phyloP scores from a whole-genome alignment of 1,140 invertebrate genomes.

The Musca domestica region DNA sequence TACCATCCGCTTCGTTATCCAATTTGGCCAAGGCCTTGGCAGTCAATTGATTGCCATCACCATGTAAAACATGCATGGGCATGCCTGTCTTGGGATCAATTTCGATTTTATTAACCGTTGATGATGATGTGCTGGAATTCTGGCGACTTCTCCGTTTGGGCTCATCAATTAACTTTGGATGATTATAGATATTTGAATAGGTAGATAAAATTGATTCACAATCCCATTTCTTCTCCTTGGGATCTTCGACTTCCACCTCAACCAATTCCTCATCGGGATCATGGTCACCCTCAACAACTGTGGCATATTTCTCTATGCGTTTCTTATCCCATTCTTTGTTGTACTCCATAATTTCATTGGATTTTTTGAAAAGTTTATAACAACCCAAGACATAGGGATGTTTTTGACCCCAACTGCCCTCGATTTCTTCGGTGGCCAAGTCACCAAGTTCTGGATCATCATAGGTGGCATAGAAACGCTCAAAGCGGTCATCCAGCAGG shows the following conservation, averaged over 20 bases:
- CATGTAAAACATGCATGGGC: slow-evolving; percentile 65
- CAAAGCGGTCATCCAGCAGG: slow-evolving; percentile 87
- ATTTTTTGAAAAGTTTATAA: slow-evolving; percentile 62
- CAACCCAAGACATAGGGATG: slow-evolving; percentile 67
- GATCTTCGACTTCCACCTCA: slow-evolving; percentile 61
- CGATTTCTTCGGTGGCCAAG: slow-evolving; percentile 85
- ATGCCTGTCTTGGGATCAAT: slow-evolving; percentile 72
- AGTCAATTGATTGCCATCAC: slow-evolving; percentile 63
- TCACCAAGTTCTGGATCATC: slow-evolving; percentile 88
- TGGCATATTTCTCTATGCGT: slow-evolving; percentile 56
- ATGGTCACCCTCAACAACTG: slow-evolving; percentile 60
- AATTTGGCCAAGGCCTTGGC: slow-evolving; percentile 67
- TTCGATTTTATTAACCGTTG: slow-evolving; percentile 60
- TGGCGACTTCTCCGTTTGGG: slow-evolving; percentile 60
- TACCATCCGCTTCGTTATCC: slow-evolving; percentile 53
- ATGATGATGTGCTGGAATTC: slow-evolving; percentile 51
- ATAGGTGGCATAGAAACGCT: slow-evolving; percentile 83
- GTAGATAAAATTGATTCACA: slow-evolving; percentile 89
- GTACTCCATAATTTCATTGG: slow-evolving; percentile 61
- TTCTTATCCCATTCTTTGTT: slow-evolving; percentile 69
- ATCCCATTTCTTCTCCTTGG: slow-evolving; percentile 76
- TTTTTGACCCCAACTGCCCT: slow-evolving; percentile 70
- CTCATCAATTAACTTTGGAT: slow-evolving; percentile 83
- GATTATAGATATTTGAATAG: slow-evolving; percentile 88
- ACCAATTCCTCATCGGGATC: slow-evolving; percentile 60